A percentile compares a stretch with the other conserved stretches of the same genome.
phyloP scores from a whole-genome alignment of 2,113 vertebrate genomes.

The Osmerus eperlanus region DNA sequence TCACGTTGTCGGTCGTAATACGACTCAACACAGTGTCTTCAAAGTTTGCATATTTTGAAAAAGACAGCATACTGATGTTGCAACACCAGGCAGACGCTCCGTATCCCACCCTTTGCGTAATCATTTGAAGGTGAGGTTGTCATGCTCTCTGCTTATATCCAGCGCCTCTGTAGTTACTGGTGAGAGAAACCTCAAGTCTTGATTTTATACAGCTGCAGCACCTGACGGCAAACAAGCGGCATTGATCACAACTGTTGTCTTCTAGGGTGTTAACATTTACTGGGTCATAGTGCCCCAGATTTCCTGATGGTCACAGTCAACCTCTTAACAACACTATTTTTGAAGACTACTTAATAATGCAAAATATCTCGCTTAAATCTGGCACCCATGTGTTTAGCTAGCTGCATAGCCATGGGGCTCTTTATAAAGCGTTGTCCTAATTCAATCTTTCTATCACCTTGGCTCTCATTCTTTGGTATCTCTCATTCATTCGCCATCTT shows the following conservation, averaged over 20 bases:
- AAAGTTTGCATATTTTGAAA: neutral
- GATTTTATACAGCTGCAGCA: constrained; percentile 58
- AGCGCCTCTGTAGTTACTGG: constrained; percentile 53
- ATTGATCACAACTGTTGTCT: constrained; percentile 50
- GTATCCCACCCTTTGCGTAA: neutral
- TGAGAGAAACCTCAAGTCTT: constrained; percentile 41
- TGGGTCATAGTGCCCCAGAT: constrained; percentile 73
- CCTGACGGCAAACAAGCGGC: constrained; percentile 61
- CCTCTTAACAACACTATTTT: neutral
- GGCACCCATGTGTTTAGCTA: too few species aligned
- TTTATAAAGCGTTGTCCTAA: too few species aligned
- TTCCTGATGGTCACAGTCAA: constrained; percentile 9
- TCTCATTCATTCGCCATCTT: too few species aligned
- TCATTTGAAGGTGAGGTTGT: neutral
- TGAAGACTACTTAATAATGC: neutral
- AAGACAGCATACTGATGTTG: neutral
- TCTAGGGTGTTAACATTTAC: constrained; percentile 43
- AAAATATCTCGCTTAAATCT: neutral
- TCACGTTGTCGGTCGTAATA: constrained; percentile 26
- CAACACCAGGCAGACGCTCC: neutral
- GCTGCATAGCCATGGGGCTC: too few species aligned
- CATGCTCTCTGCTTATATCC: constrained; percentile 14
- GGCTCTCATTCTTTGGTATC: too few species aligned
- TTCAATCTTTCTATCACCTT: too few species aligned
- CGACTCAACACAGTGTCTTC: neutral